phyloP scores from a whole-genome alignment of 2,113 vertebrate genomes.

The Tylochromis polylepis region DNA sequence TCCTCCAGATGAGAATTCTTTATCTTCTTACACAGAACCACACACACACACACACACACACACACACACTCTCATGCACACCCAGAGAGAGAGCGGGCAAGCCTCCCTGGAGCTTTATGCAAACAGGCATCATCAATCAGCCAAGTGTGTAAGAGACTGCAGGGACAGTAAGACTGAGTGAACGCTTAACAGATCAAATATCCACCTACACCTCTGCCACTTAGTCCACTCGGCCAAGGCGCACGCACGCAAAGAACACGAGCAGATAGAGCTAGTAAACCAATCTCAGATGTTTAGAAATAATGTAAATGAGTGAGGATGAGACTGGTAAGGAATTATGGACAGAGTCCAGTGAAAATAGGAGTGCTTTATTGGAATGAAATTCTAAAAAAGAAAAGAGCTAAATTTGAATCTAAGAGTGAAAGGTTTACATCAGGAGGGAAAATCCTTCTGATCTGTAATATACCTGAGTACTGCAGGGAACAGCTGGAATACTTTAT shows the following conservation, averaged over 20 bases:
- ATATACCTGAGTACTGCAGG: no score
- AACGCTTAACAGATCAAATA: conserved; percentile 58
- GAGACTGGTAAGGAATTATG: background rate
- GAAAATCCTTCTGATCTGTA: conserved; percentile 27
- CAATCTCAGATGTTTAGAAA: background rate
- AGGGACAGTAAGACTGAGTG: conserved; percentile 39
- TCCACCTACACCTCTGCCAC: conserved; percentile 35
- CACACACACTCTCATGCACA: background rate
- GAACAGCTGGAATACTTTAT: background rate
- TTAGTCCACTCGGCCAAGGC: background rate
- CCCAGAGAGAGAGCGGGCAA: background rate
- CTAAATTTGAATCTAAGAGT: background rate
- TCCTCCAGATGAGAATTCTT: background rate
- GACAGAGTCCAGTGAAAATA: conserved; percentile 3
- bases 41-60: background rate
- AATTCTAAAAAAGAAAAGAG: background rate
- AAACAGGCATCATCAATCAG: conserved; percentile 64
- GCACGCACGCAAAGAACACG: background rate
- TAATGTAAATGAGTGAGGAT: background rate
- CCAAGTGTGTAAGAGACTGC: conserved; percentile 37
- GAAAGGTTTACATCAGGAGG: background rate
- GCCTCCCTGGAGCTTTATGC: conserved; percentile 15
- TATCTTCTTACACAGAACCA: background rate
- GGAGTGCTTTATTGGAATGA: conserved; percentile 3
- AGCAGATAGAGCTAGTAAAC: background rate